Evolutionary conservation across 2,888 invertebrate species (phyloP).

Genomic region (Callimorpha dominula): DNA sequence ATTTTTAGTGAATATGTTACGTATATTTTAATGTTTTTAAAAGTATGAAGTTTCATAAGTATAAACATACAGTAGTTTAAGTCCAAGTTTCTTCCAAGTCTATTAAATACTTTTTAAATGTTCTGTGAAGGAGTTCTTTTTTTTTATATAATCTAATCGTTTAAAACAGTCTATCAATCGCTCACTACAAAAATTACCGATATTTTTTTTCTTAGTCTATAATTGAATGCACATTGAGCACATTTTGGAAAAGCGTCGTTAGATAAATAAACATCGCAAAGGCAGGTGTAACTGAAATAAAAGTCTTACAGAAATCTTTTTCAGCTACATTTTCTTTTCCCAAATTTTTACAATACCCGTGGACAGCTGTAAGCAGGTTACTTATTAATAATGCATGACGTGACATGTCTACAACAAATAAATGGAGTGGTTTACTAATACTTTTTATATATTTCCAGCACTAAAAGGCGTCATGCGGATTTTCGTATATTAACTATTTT

Average conservation of each 20-base stretch:
- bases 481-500: neutral
- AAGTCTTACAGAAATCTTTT: neutral
- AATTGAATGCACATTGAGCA: neutral
- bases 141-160: no score
- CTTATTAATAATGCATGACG: slow-evolving; percentile 19
- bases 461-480: neutral
- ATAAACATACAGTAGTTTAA: no score
- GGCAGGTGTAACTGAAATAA: slow-evolving; percentile 1
- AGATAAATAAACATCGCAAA: neutral
- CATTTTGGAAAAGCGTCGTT: neutral
- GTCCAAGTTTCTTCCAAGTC: no score
- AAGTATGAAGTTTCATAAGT: no score
- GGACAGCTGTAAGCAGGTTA: slow-evolving; percentile 1
- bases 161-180: neutral
- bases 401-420: slow-evolving; percentile 13
- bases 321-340: slow-evolving; percentile 9
- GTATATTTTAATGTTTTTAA: no score
- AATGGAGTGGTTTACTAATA: slow-evolving; percentile 16
- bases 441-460: slow-evolving; percentile 15
- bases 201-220: neutral
- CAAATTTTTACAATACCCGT: slow-evolving; percentile 1
- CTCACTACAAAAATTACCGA: neutral
- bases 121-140: no score
- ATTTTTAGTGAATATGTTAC: no score
- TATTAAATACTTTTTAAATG: no score